Conservation (phyloP, 2,888 invertebrate species). For the Sycophila texana region DNA sequence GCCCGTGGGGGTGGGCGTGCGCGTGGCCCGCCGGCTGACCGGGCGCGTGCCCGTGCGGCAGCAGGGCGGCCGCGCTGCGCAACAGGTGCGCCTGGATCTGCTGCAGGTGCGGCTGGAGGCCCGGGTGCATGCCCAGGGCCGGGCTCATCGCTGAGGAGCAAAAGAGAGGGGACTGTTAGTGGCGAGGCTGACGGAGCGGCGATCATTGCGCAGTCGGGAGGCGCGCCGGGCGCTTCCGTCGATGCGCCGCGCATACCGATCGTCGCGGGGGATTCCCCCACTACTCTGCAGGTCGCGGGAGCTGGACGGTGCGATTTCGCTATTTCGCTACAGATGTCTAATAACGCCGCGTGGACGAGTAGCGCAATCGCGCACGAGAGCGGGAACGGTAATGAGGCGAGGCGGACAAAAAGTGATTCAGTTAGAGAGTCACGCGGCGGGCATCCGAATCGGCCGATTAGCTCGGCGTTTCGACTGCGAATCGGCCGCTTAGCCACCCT, state of each 20-base stretch:
- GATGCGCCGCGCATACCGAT: neutral
- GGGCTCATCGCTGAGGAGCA: slow-evolving; percentile 87
- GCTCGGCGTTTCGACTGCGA: slow-evolving; percentile 29
- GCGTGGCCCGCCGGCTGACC: slow-evolving; percentile 31
- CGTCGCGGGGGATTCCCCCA: neutral
- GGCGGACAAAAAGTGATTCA: slow-evolving; percentile 15
- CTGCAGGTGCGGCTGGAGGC: slow-evolving; percentile 82
- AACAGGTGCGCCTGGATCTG: slow-evolving; percentile 88
- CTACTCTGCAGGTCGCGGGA: neutral
- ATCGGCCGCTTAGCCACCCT: slow-evolving; percentile 36
- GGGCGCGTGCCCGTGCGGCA: slow-evolving; percentile 74
- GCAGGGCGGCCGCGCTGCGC: slow-evolving; percentile 79
- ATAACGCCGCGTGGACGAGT: neutral
- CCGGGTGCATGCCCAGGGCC: slow-evolving; percentile 83
- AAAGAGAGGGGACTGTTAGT: neutral
- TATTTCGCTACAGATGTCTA: slow-evolving; percentile 26
- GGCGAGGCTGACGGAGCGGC: no score
- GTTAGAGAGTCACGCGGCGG: slow-evolving; percentile 19
- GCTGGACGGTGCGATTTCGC: slow-evolving; percentile 13
- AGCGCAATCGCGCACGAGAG: neutral
- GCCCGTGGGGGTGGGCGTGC: slow-evolving; percentile 59
- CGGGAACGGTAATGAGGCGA: neutral
- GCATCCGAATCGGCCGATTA: slow-evolving; percentile 22
- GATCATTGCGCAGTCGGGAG: neutral
- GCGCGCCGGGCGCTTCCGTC: neutral